Percentiles rank a stretch among this genome's conserved stretches.
Evolutionary conservation across 2,113 vertebrate species (phyloP).

Genomic region (Ameiurus melas): DNA sequence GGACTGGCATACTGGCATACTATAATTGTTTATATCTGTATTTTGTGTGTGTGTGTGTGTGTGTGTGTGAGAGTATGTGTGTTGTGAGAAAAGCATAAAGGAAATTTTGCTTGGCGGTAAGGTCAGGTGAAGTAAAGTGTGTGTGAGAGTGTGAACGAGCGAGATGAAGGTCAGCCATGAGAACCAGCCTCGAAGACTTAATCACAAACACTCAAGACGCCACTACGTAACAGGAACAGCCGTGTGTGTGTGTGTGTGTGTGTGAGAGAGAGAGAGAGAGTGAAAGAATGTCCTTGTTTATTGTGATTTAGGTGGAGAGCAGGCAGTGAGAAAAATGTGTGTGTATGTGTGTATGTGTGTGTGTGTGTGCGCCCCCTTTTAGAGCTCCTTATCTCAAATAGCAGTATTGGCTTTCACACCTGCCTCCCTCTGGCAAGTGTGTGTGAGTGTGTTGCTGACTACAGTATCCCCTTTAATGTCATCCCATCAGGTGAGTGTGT

Average conservation of each 20-base stretch:
- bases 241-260: not conserved
- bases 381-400: constrained; percentile 33
- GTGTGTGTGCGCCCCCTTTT: constrained; percentile 33
- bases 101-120: constrained; percentile 36
- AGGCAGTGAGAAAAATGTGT: constrained; percentile 6
- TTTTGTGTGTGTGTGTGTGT: not conserved
- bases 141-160: constrained; percentile 18
- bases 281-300: constrained; percentile 13
- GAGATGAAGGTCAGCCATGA: constrained; percentile 50
- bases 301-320: constrained; percentile 20
- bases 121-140: constrained; percentile 34
- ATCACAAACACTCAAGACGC: constrained; percentile 39
- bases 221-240: constrained; percentile 31
- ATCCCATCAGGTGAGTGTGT: not conserved
- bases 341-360: constrained; percentile 16
- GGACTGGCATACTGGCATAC: not conserved
- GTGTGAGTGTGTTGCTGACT: not conserved
- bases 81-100: constrained; percentile 12
- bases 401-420: constrained; percentile 47
- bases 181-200: constrained; percentile 53
- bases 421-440: constrained; percentile 34
- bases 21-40: constrained; percentile 8
- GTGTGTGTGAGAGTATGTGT: not conserved
- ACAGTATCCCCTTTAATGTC: not conserved
- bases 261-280: not conserved